phyloP scores from a whole-genome alignment of 1,140 invertebrate species.

The Mactra quadrangularis region DNA sequence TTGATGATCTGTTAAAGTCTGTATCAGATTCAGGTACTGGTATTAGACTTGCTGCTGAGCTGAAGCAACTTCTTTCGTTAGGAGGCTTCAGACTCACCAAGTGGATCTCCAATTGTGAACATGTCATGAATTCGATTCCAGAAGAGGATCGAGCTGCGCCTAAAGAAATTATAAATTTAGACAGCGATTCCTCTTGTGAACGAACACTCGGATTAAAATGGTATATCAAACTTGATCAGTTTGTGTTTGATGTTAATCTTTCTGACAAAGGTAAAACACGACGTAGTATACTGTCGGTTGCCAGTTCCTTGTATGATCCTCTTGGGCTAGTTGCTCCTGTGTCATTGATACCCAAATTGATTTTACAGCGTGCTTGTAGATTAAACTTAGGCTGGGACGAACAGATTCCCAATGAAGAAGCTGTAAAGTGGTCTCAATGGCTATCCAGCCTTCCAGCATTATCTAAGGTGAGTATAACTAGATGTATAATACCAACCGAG shows the following conservation, averaged over 20 bases:
- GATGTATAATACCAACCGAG: constrained; percentile 30
- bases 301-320: too few relatives aligned
- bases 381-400: constrained; percentile 5
- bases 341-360: background rate
- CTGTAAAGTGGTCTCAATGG: background rate
- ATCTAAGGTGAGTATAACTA: constrained; percentile 30
- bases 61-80: constrained; percentile 6
- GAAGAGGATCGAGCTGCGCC: background rate
- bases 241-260: background rate
- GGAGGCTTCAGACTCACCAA: constrained; percentile 8
- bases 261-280: constrained; percentile 2
- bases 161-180: background rate
- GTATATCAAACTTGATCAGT: too few relatives aligned
- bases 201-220: background rate
- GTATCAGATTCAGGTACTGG: background rate
- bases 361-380: too few relatives aligned
- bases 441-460: constrained; percentile 11
- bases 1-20: background rate
- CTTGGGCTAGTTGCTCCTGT: constrained; percentile 1
- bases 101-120: background rate
- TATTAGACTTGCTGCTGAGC: background rate
- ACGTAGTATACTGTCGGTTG: too few relatives aligned
- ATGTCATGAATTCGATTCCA: constrained; percentile 5
- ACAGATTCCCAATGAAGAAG: background rate
- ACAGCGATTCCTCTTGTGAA: background rate